These are phyloP conservation scores for Tillus elongatus DNA, from an alignment of 2,888 invertebrate species.

Conservation along the genomic window DNA sequence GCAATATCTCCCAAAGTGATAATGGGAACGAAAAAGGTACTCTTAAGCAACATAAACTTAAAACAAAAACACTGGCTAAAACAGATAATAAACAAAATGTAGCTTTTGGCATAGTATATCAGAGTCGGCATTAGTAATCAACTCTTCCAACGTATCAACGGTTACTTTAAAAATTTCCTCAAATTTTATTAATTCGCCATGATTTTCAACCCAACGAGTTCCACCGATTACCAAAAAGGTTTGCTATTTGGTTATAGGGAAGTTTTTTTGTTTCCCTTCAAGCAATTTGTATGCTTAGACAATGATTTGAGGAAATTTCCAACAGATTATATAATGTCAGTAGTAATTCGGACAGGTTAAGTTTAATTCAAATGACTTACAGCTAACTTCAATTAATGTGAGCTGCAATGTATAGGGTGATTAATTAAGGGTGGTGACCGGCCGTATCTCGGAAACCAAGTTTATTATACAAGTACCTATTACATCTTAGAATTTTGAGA, in stretches of 20 bases:
- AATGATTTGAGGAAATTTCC: slow-evolving; percentile 10
- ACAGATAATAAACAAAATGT: no score
- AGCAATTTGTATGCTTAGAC: slow-evolving; percentile 7
- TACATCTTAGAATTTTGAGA: no score
- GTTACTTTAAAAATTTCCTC: slow-evolving; percentile 16
- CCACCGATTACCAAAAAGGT: slow-evolving; percentile 14
- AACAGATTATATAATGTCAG: slow-evolving; percentile 15
- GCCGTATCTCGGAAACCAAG: no score
- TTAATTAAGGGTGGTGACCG: no score
- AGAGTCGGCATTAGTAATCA: no score
- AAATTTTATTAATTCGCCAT: slow-evolving; percentile 16
- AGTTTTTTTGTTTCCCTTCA: slow-evolving; percentile 13
- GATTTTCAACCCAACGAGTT: slow-evolving; percentile 14
- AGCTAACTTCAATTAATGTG: slow-evolving; percentile 19
- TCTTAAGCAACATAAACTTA: slow-evolving; percentile 11
- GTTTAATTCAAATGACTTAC: slow-evolving; percentile 14
- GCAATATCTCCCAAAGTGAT: no score
- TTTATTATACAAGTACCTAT: no score
- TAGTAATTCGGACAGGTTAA: slow-evolving; percentile 15
- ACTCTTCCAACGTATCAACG: slow-evolving; percentile 17
- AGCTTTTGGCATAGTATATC: no score
- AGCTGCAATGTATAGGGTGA: no score
- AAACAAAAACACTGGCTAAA: slow-evolving; percentile 4
- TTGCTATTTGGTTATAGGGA: slow-evolving; percentile 13
- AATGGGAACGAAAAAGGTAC: slow-evolving; percentile 5